Conservation (phyloP, 2,113 vertebrate genomes). For the Callionymus lyra region DNA sequence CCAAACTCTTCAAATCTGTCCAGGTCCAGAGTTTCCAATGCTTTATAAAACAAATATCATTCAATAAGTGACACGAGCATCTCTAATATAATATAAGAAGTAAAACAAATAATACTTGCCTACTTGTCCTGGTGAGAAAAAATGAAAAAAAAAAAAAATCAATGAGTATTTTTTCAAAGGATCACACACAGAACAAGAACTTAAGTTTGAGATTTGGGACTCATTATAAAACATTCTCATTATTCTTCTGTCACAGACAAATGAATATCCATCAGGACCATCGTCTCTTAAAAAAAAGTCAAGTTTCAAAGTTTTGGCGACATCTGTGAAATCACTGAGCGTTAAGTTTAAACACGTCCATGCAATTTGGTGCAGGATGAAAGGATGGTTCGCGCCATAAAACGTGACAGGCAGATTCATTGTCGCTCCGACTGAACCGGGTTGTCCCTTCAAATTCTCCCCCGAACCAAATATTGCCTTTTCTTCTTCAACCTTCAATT, state of each 20-base stretch:
- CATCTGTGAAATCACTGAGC: conserved; percentile 43
- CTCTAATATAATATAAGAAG: too few species aligned
- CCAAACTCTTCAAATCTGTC: conserved; percentile 84
- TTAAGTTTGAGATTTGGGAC: conserved; percentile 19
- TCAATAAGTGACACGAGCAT: too few species aligned
- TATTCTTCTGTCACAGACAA: conserved; percentile 51
- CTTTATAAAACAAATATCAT: conserved; percentile 59
- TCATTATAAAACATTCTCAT: conserved; percentile 29
- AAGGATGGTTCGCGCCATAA: conserved; percentile 47
- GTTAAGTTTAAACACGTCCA: conserved; percentile 29
- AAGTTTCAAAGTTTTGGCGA: conserved; percentile 40
- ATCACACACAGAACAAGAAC: conserved; percentile 7
- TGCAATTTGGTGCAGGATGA: conserved; percentile 46
- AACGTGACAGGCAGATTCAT: conserved; percentile 47
- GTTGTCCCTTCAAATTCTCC: conserved; percentile 10
- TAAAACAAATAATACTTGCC: conserved; percentile 52
- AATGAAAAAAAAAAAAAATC: conserved; percentile 20
- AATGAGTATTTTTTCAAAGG: conserved; percentile 11
- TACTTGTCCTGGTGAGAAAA: conserved; percentile 48
- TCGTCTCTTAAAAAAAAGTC: conserved; percentile 34
- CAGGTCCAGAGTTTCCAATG: conserved; percentile 74
- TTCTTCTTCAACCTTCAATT: conserved; percentile 1
- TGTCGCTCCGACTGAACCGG: conserved; percentile 26
- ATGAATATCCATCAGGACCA: conserved; percentile 25
- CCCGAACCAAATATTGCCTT: conserved; percentile 5